Evolutionary conservation across 1,140 invertebrate genomes (phyloP).

Genomic region (Uloborus diversus): DNA sequence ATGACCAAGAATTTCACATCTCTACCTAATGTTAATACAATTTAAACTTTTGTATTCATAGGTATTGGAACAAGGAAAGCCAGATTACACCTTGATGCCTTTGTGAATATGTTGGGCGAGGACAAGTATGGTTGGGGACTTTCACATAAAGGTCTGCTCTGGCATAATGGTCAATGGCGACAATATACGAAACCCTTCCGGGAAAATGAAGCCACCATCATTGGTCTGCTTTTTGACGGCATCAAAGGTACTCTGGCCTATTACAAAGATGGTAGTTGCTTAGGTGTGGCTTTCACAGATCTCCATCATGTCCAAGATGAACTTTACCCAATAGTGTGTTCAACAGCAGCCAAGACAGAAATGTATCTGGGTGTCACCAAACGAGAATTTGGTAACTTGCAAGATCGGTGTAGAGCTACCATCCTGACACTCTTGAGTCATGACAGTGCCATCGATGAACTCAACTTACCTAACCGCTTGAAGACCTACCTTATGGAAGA

Average conservation of each 20-base stretch:
- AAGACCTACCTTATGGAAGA: constrained; percentile 60
- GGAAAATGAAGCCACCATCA: constrained; percentile 74
- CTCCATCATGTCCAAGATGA: constrained; percentile 68
- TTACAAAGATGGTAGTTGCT: constrained; percentile 75
- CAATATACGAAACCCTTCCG: constrained; percentile 75
- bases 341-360: constrained; percentile 79
- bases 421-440: constrained; percentile 60
- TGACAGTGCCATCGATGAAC: constrained; percentile 59
- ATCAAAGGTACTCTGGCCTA: constrained; percentile 76
- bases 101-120: constrained; percentile 77
- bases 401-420: constrained; percentile 69
- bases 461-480: constrained; percentile 63
- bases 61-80: constrained; percentile 73
- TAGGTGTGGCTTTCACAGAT: constrained; percentile 71
- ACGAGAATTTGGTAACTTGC: constrained; percentile 74
- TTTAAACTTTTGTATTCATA: neutral
- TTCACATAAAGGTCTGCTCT: constrained; percentile 77
- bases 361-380: constrained; percentile 72
- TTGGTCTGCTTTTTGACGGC: constrained; percentile 76
- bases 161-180: constrained; percentile 73
- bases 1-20: no score
- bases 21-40: no score
- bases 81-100: constrained; percentile 73
- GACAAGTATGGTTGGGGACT: constrained; percentile 77
- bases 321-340: constrained; percentile 76